These are phyloP conservation scores for Martes martes DNA, from an alignment of 2,113 vertebrate species.

Conservation along the genomic window DNA sequence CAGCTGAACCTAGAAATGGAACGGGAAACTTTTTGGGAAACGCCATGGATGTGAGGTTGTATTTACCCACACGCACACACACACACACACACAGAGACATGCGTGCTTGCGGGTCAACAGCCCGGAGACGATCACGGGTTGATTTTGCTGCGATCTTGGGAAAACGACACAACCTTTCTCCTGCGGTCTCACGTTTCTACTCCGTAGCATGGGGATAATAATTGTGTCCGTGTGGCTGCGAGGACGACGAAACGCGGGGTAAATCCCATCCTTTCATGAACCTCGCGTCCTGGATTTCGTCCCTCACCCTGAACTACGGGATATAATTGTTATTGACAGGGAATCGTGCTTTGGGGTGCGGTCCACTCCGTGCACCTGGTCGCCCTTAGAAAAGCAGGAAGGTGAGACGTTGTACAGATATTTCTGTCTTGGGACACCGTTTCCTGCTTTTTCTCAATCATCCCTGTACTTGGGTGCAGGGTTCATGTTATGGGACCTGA, in stretches of 20 bases:
- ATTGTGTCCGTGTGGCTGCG: fast-evolving
- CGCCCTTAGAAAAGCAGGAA: fast-evolving
- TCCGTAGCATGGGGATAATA: not conserved
- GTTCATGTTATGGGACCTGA: fast-evolving
- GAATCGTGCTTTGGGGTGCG: not conserved
- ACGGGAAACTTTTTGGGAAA: not conserved
- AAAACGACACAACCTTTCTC: not conserved
- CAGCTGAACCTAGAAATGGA: not conserved
- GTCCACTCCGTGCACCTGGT: fast-evolving
- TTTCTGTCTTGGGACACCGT: fast-evolving
- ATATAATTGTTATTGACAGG: not conserved
- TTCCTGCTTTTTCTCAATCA: not conserved
- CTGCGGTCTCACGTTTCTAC: fast-evolving
- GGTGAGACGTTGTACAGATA: not conserved
- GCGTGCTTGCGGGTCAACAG: fast-evolving
- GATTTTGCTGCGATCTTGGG: not conserved
- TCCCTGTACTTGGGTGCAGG: too few species aligned
- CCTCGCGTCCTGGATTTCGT: fast-evolving
- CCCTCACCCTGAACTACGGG: too few species aligned
- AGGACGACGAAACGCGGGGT: not conserved
- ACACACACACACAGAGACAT: not conserved
- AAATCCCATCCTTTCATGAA: too few species aligned
- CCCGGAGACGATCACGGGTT: fast-evolving
- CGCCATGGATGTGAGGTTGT: fast-evolving
- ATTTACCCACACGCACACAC: not conserved